Evolutionary conservation across 1,140 invertebrate species (phyloP), one percentile per base, ranked within the genome.

Genomic region (Glossosoma conforme): DNA sequence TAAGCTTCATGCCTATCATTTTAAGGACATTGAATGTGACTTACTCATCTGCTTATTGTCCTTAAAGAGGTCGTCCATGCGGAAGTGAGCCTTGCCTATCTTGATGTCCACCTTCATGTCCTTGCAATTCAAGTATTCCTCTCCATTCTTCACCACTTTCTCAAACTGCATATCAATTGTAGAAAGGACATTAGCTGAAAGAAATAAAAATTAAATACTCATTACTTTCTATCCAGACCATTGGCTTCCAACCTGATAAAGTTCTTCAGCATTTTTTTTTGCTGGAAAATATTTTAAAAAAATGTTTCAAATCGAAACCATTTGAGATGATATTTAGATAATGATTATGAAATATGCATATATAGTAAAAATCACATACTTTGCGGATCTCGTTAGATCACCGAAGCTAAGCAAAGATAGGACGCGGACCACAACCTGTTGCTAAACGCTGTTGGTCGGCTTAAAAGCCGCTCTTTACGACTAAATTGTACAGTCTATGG

Each of bases 11-110:
- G n/a, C n/a, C n/a, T n/a, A n/a, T n/a, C n/a, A n/a, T n/a, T n/a
- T n/a, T n/a, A n/a, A 5, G 30, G 17, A 30, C 33, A 11, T 30
- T 14, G 10, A 28, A 43, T 17, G 24, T 19, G 6, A 36, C 28
- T 25, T 40, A 52, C 76, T 76, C 25, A 85, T 60, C 4, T 71
- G 72, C 48, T 74, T 61, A 56, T 84, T 79, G 2, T 80, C 80
- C 53, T 81, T 77, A 54, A 83, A 84, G 0, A 83, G 64, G 68
- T 84, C 77, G 8, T 80, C 72, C 6, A 85, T 62, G 47, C 77
- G 61, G 5, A 83, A 64, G 8, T 63, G 64, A 0, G 76, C 77
- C 30, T 75, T 60, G 2, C 71, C 75, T 14, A 83, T 69, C 4
- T 76, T 66, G 35, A 81, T 79, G 33, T 78, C 68, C 0, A 80